A percentile compares a stretch with the other conserved stretches of the same genome.
Conservation (phyloP, 1,140 invertebrate genomes). For the Eupristina koningsbergeri region DNA sequence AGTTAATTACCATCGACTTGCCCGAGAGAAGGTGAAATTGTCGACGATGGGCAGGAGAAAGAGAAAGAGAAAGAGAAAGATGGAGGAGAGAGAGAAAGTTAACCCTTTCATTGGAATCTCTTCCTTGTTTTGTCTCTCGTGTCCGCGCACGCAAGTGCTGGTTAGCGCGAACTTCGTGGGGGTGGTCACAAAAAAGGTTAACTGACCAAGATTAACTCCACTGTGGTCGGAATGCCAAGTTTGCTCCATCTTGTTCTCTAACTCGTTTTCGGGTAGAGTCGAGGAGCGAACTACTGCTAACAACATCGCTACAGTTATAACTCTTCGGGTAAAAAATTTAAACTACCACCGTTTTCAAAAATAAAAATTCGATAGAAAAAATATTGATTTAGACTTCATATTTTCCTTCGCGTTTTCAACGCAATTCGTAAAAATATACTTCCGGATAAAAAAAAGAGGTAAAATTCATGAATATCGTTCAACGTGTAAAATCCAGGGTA, state of each 20-base stretch:
- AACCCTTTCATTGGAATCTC: slow-evolving; percentile 27
- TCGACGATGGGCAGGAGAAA: slow-evolving; percentile 25
- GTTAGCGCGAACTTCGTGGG: slow-evolving; percentile 32
- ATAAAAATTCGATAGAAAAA: neutral
- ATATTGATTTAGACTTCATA: neutral
- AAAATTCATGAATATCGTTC: neutral
- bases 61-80: neutral
- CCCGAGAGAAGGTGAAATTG: slow-evolving; percentile 53
- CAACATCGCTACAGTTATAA: neutral
- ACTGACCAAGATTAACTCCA: slow-evolving; percentile 53
- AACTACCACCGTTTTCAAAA: neutral
- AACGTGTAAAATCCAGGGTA: no score
- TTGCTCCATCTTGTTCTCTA: slow-evolving; percentile 38
- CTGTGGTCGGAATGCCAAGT: slow-evolving; percentile 52
- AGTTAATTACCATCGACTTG: slow-evolving; percentile 63
- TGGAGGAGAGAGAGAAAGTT: neutral
- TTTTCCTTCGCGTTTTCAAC: neutral
- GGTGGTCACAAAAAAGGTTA: slow-evolving; percentile 51
- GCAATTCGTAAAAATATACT: neutral
- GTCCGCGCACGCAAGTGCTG: neutral
- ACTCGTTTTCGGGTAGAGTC: slow-evolving; percentile 4
- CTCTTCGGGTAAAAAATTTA: neutral
- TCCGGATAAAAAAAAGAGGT: neutral
- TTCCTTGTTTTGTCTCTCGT: slow-evolving; percentile 1
- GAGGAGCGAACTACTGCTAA: slow-evolving; percentile 13